phyloP scores from a whole-genome alignment of 1,140 invertebrate genomes.

The Helicoverpa zea region DNA sequence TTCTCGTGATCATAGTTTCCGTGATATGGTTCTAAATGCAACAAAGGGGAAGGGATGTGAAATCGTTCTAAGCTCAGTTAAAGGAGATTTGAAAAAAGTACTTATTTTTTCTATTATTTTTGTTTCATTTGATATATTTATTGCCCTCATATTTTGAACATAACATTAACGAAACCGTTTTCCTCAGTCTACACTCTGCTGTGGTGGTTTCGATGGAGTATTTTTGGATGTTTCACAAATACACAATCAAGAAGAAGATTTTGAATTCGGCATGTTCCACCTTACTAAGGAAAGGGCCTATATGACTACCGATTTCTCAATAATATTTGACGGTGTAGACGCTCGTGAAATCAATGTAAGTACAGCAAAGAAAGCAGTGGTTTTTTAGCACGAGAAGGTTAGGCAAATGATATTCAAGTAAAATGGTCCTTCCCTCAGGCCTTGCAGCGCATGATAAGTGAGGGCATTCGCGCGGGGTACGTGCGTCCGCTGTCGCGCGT shows the following conservation, averaged over 20 bases:
- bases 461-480: slow-evolving; percentile 54
- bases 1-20: slow-evolving; percentile 48
- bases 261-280: slow-evolving; percentile 40
- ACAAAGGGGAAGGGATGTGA: slow-evolving; percentile 52
- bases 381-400: no score
- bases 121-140: neutral
- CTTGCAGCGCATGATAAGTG: slow-evolving; percentile 52
- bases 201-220: slow-evolving; percentile 3
- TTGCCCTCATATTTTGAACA: no score
- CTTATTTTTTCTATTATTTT: neutral
- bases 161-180: neutral
- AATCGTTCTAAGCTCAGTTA: slow-evolving; percentile 37
- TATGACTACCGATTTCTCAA: slow-evolving; percentile 46
- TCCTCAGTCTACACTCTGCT: slow-evolving; percentile 38
- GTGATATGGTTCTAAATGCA: slow-evolving; percentile 41
- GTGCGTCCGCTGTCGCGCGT: no score
- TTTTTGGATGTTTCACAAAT: slow-evolving; percentile 51
- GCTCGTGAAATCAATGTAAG: slow-evolving; percentile 45
- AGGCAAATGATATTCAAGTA: no score
- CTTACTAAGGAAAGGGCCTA: slow-evolving; percentile 48
- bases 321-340: slow-evolving; percentile 44
- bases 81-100: slow-evolving; percentile 40
- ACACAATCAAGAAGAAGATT: slow-evolving; percentile 44
- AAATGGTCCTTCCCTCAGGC: slow-evolving; percentile 24
- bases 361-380: neutral